These are phyloP conservation scores for Mungos mungo DNA, from an alignment of 2,113 vertebrate species.

Conservation along the genomic window DNA sequence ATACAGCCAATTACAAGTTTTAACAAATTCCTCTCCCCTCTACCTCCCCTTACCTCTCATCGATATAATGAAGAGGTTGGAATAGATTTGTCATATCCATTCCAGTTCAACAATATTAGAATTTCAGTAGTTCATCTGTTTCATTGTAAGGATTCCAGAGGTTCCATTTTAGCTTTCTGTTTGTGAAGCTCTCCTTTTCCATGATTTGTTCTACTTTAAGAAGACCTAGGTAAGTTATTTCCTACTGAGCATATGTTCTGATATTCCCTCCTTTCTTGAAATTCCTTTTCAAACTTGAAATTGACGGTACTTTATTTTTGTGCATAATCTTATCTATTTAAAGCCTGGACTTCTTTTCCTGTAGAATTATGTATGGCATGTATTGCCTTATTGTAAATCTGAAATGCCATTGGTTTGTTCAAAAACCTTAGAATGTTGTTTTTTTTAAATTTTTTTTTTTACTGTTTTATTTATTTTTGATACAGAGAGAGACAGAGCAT, in stretches of 20 bases:
- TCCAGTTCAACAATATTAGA: background rate
- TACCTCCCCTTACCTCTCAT: background rate
- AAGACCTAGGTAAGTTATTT: background rate
- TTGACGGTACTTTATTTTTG: background rate
- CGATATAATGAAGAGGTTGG: background rate
- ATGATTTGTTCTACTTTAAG: background rate
- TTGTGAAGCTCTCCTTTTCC: constrained; percentile 19
- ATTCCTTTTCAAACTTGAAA: background rate
- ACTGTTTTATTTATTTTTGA: no score
- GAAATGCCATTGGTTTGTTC: background rate
- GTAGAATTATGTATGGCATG: background rate
- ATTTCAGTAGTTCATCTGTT: background rate
- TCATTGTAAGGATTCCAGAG: background rate
- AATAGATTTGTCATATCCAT: background rate
- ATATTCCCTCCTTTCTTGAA: background rate
- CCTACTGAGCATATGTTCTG: background rate
- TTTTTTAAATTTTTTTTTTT: no score
- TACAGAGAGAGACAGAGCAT: no score
- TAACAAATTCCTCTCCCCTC: background rate
- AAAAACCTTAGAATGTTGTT: background rate
- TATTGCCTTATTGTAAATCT: background rate
- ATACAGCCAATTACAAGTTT: background rate
- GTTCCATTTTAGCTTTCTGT: background rate
- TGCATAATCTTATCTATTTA: background rate
- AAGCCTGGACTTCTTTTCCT: background rate